Base-by-base conservation (phyloP, 2,888 invertebrate species). In the Noctua fimbriata region DNA sequence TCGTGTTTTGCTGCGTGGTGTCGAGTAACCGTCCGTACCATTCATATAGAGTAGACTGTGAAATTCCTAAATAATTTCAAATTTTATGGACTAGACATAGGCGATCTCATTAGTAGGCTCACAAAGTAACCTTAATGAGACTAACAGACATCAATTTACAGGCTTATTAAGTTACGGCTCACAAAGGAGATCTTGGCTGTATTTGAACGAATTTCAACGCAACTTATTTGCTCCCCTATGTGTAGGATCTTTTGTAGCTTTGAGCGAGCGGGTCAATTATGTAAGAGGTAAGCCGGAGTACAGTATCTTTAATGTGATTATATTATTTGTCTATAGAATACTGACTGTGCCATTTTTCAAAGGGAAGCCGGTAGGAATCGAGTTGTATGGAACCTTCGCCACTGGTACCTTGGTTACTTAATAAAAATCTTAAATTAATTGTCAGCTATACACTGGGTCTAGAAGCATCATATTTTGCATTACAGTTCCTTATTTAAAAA, bases 121-220 rank as follows among this genome's bases (percentile, higher is more conserved):
- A 28, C 41, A 58, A 58, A 21, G n/a, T 72, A 44, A 60, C 49
- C 49, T 41, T 16, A 41, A 21, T 65, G 21, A 36, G 12, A 36
- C 12, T 65, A 36, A 81, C 58, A 65, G 41, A 49, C 65, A 36
- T 81, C 60, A 24, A 21, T 58, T 81, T 76, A 76, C 82, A 52
- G 47, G 9, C 81, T 52, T 69, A 55, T 63, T 80, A 65, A 74
- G 36, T 47, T 65, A 41, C 36, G 60, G 79, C 44, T 36, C 65
- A 55, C 79, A 24, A 47, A 55, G 28, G 47, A n/a, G n/a, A n/a
- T 52, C 44, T n/a, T 49, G 24, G 28, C n/a, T 69, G n/a, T 63
- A 60, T 67, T n/a, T 69, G 2, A 32, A 69, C 21, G 52, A 65
- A 44, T 21, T 63, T 49, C 44, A 60, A 14, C 24, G 32, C 16